Percentiles rank a stretch among this genome's conserved stretches.
Evolutionary conservation across 2,888 invertebrate species (phyloP).

Genomic region (Chrysotoxum bicinctum): DNA sequence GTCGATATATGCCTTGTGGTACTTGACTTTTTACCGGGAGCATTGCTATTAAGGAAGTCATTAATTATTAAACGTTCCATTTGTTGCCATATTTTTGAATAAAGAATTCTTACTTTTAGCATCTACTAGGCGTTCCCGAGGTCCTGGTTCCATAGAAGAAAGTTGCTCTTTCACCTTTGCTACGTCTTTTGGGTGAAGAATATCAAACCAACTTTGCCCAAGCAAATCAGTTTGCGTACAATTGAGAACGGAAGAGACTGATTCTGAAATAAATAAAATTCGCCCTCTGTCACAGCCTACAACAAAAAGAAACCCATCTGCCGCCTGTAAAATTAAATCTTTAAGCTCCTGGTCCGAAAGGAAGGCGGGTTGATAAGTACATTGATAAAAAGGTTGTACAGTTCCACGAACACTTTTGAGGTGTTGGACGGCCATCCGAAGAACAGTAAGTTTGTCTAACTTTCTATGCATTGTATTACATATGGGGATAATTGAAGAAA

Average conservation of each 20-base stretch:
- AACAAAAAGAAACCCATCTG: conserved; percentile 95
- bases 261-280: conserved; percentile 94
- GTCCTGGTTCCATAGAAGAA: conserved; percentile 93
- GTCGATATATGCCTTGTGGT: conserved; percentile 88
- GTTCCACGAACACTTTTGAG: conserved; percentile 90
- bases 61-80: background rate
- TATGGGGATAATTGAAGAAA: conserved; percentile 95
- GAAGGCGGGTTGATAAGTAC: conserved; percentile 90
- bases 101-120: conserved; percentile 88
- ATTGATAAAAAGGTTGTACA: conserved; percentile 88
- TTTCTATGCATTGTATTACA: conserved; percentile 96
- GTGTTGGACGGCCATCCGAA: conserved; percentile 97
- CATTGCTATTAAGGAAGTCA: conserved; percentile 88
- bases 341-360: conserved; percentile 94
- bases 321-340: conserved; percentile 91
- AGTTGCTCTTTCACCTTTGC: conserved; percentile 97
- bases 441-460: conserved; percentile 94
- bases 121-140: conserved; percentile 94
- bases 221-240: conserved; percentile 93
- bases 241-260: conserved; percentile 90
- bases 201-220: conserved; percentile 96
- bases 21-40: conserved; percentile 93
- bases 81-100: background rate
- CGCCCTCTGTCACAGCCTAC: conserved; percentile 96
- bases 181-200: conserved; percentile 96